phyloP scores from a whole-genome alignment of 2,113 vertebrate genomes.

The Ictalurus punctatus region DNA sequence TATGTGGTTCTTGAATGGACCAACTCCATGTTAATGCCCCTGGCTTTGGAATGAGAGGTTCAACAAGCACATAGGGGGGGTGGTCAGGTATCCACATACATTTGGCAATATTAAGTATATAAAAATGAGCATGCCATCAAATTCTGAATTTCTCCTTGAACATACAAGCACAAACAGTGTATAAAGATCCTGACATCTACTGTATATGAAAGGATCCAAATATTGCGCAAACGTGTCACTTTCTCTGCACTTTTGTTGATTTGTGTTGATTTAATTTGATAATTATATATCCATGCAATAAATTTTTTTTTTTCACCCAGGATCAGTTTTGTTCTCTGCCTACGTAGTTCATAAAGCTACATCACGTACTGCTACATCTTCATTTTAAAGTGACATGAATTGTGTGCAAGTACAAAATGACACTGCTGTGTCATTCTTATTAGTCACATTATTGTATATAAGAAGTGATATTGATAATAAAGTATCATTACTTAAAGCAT shows the following conservation, averaged over 20 bases:
- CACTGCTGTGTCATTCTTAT: background rate
- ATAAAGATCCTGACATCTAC: background rate
- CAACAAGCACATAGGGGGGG: background rate
- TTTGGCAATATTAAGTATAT: background rate
- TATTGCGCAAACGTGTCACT: background rate
- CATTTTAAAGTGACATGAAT: background rate
- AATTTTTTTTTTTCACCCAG: too few species aligned
- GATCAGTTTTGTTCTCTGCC: background rate
- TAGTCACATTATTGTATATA: background rate
- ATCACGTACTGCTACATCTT: background rate
- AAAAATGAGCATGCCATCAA: background rate
- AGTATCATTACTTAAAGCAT: background rate
- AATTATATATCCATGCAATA: background rate
- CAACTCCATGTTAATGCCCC: background rate
- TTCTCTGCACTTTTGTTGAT: background rate
- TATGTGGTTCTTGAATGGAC: background rate
- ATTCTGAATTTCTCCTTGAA: background rate
- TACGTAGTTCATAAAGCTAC: background rate
- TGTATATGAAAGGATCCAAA: background rate
- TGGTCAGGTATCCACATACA: background rate
- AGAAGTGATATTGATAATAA: background rate
- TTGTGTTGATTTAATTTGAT: background rate
- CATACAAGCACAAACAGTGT: background rate
- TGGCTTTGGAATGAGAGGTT: background rate
- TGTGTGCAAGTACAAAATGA: background rate